Evolutionary conservation across 1,140 invertebrate genomes (phyloP).

Genomic region (Cherax quadricarinatus): DNA sequence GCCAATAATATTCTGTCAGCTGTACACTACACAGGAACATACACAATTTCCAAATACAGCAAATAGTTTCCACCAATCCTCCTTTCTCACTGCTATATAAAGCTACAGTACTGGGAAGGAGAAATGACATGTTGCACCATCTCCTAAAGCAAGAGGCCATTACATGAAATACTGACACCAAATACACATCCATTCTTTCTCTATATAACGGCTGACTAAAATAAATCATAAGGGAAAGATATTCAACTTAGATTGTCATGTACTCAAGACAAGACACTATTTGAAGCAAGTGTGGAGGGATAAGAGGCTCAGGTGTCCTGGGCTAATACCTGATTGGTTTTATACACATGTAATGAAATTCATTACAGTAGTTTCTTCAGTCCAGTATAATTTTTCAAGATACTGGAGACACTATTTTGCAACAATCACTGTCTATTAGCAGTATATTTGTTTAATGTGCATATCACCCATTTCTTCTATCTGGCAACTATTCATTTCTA

Average conservation of each 20-base stretch:
- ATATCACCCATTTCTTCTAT: slow-evolving; percentile 12
- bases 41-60: slow-evolving; percentile 39
- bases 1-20: slow-evolving; percentile 32
- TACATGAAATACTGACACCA: slow-evolving; percentile 44
- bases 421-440: not conserved
- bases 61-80: slow-evolving; percentile 42
- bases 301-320: slow-evolving; percentile 50
- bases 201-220: slow-evolving; percentile 31
- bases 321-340: slow-evolving; percentile 55
- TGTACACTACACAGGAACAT: slow-evolving; percentile 54
- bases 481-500: slow-evolving; percentile 17
- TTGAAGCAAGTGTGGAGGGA: slow-evolving; percentile 46
- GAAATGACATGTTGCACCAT: slow-evolving; percentile 36
- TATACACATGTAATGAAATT: slow-evolving; percentile 47
- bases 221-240: slow-evolving; percentile 24
- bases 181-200: slow-evolving; percentile 29
- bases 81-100: slow-evolving; percentile 41
- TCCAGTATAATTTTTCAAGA: slow-evolving; percentile 10
- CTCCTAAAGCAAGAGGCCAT: slow-evolving; percentile 48
- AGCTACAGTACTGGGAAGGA: slow-evolving; percentile 23
- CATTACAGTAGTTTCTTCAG: slow-evolving; percentile 16
- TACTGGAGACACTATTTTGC: not conserved
- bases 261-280: slow-evolving; percentile 37
- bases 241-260: slow-evolving; percentile 24
- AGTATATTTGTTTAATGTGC: not conserved